phyloP scores from a whole-genome alignment of 2,113 vertebrate genomes.

The Psophia crepitans region DNA sequence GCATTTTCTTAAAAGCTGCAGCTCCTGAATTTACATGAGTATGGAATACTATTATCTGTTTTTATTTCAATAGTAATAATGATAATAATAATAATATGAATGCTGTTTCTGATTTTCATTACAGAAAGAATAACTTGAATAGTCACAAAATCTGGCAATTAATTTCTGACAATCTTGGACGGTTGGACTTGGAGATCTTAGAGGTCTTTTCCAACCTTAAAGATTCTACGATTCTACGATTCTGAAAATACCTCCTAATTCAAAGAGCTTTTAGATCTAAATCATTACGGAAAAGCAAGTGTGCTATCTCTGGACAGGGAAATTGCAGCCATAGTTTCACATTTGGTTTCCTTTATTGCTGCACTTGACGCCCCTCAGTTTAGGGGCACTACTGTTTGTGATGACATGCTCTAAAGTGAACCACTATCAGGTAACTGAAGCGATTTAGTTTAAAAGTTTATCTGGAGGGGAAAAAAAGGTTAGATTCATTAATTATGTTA shows the following conservation, averaged over 20 bases:
- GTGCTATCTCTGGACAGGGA: neutral
- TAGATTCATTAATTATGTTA: neutral
- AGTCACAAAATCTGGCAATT: neutral
- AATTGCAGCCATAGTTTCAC: neutral
- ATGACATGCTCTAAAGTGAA: neutral
- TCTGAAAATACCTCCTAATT: neutral
- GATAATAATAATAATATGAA: neutral
- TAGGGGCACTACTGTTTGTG: neutral
- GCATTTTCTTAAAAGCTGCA: neutral
- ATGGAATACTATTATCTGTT: neutral
- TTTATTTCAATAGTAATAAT: neutral
- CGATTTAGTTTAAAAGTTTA: neutral
- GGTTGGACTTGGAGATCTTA: no score
- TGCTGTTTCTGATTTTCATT: neutral
- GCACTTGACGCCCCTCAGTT: neutral
- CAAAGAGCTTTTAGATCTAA: neutral
- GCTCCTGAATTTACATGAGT: neutral
- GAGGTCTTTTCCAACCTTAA: no score
- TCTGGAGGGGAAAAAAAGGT: neutral
- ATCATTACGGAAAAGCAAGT: neutral
- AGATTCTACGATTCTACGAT: no score
- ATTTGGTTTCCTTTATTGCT: neutral
- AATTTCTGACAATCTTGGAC: neutral
- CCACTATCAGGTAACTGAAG: neutral
- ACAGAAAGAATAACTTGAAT: neutral